Base-by-base conservation (phyloP, 1,140 invertebrate species). In the Thaumatotibia leucotreta region DNA sequence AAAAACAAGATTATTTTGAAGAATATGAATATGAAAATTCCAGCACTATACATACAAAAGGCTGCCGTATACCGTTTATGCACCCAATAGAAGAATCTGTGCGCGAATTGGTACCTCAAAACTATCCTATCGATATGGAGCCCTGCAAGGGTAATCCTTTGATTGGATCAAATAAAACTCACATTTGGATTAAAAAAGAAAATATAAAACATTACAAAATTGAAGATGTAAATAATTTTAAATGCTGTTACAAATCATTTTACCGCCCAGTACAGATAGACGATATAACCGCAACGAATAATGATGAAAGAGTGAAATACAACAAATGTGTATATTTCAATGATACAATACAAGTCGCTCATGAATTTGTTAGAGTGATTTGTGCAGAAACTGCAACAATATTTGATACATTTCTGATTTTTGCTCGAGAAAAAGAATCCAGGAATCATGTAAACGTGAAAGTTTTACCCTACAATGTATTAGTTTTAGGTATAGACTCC, bases 401-500 rank as follows among this genome's bases (percentile, higher is more conserved):
- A n/a, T 39, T 58, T 29, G 52, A 58, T 14, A 58, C 52, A 14
- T 95, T 93, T 67, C 94, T 95, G 73, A 92, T 93, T 14, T 96
- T 96, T 78, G 91, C 79, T 22, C 91, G 92, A 0, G 87, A 92
- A 1, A 84, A 84, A 69, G 27, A 75, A 62, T 5, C 39, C 67
- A 33, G 61, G 50, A 10, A 29, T 14, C 14, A 45, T 2, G 6
- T 20, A 54, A 66, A 45, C 4, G 52, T 58, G 39, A 58, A 67
- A 32, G 70, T 75, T 63, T 65, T 78, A 66, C 70, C 74, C 45
- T 81, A 93, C 1, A 95, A 94, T 73, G 91, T 98, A 2, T 87
- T 98, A 35, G 91, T 98, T 17, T 79, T 98, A 4, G 97, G 97
- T 0, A 92, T 98, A n/a, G 97, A 98, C 83, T 95, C 95, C 0